Evolutionary conservation across 2,888 invertebrate genomes (phyloP).

Genomic region (Orthosia gracilis): DNA sequence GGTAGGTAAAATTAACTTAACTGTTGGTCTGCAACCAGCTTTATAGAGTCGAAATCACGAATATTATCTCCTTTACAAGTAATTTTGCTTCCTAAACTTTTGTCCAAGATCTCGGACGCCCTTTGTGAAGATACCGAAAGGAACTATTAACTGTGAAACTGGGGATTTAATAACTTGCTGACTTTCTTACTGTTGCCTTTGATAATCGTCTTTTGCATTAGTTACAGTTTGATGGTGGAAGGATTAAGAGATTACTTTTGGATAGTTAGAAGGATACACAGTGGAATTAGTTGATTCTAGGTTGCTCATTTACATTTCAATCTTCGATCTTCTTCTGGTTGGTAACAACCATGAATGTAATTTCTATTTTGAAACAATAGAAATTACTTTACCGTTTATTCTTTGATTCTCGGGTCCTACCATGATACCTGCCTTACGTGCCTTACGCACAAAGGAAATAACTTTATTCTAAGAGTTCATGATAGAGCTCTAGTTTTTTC

Average conservation of each 20-base stretch:
- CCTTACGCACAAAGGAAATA: no score
- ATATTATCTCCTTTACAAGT: conserved; percentile 74
- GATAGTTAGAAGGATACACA: not conserved
- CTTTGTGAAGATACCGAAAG: conserved; percentile 62
- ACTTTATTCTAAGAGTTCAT: no score
- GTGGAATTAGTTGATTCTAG: not conserved
- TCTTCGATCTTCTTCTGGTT: not conserved
- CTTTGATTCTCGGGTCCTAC: no score
- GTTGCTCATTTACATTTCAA: no score
- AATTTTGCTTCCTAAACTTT: conserved; percentile 73
- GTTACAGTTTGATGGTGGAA: conserved; percentile 11
- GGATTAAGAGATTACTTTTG: not conserved
- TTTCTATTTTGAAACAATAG: no score
- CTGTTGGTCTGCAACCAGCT: not conserved
- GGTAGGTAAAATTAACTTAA: no score
- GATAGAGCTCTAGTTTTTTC: no score
- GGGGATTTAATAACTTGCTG: conserved; percentile 53
- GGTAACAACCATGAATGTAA: not conserved
- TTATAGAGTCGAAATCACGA: conserved; percentile 46
- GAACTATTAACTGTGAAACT: conserved; percentile 56
- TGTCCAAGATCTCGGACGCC: conserved; percentile 64
- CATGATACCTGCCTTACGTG: no score
- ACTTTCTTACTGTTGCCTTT: conserved; percentile 50
- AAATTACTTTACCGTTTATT: no score
- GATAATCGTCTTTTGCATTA: conserved; percentile 43